Conservation (phyloP, 2,113 vertebrate species). For the Platichthys stellatus region DNA sequence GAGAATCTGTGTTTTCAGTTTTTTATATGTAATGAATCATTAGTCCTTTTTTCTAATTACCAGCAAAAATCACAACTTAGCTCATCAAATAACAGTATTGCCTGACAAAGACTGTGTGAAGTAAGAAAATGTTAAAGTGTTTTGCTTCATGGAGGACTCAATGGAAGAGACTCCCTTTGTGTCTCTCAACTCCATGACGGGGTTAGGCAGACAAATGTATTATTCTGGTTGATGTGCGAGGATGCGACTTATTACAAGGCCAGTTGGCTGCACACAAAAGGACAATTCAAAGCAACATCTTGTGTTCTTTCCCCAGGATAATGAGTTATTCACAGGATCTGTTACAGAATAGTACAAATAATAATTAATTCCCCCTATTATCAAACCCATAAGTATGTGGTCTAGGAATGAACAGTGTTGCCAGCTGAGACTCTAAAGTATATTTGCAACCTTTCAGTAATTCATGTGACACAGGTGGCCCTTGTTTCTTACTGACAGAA, state of each 20-base stretch:
- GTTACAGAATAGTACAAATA: conserved; percentile 22
- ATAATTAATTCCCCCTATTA: conserved; percentile 9
- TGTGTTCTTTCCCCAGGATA: conserved; percentile 46
- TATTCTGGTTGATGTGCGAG: conserved; percentile 52
- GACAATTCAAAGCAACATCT: conserved; percentile 52
- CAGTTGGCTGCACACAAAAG: conserved; percentile 51
- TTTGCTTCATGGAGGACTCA: conserved; percentile 2
- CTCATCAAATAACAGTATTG: conserved; percentile 8
- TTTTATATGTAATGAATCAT: neutral
- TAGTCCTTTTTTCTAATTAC: neutral
- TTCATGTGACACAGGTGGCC: too few relatives aligned
- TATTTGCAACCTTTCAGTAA: too few relatives aligned
- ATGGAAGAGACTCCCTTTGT: neutral
- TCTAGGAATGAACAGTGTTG: too few relatives aligned
- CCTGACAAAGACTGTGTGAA: neutral
- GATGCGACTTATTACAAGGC: conserved; percentile 52
- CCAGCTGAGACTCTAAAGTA: too few relatives aligned
- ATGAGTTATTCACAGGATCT: conserved; percentile 43
- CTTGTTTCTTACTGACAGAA: too few relatives aligned
- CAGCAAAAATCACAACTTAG: neutral
- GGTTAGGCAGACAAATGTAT: conserved; percentile 48
- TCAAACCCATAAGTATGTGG: neutral
- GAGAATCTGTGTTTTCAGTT: neutral
- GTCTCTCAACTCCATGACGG: conserved; percentile 17
- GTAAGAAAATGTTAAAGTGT: conserved; percentile 23